A percentile compares a stretch with the other conserved stretches of the same genome.
phyloP scores from a whole-genome alignment of 2,888 invertebrate genomes.

The Actias luna region DNA sequence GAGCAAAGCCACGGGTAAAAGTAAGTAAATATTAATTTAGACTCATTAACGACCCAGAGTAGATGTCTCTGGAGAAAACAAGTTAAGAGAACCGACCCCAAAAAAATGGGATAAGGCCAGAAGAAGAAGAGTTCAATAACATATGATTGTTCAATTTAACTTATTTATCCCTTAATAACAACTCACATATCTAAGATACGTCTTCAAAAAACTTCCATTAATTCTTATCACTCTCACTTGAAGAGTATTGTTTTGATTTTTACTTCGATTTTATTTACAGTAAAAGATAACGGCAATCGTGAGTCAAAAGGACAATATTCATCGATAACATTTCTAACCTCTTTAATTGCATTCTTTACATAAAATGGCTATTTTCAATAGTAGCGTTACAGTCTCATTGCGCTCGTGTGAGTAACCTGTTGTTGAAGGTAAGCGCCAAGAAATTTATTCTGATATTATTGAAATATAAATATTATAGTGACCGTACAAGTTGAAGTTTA shows the following conservation, averaged over 20 bases:
- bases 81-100: too few relatives aligned
- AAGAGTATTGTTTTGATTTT: constrained; percentile 10
- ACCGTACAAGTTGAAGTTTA: too few relatives aligned
- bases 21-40: too few relatives aligned
- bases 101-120: too few relatives aligned
- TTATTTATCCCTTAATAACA: background rate
- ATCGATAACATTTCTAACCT: constrained; percentile 14
- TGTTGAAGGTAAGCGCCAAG: constrained; percentile 9
- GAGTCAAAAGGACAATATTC: constrained; percentile 14
- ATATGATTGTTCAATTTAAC: background rate
- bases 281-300: constrained; percentile 13
- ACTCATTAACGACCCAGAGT: too few relatives aligned
- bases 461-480: background rate
- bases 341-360: constrained; percentile 8
- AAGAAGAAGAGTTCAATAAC: too few relatives aligned
- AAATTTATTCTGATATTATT: background rate
- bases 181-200: background rate
- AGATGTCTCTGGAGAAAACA: too few relatives aligned
- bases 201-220: background rate
- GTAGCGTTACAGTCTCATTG: background rate
- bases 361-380: constrained; percentile 9
- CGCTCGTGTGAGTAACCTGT: background rate
- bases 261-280: constrained; percentile 9
- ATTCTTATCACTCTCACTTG: constrained; percentile 10
- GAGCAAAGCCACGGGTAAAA: too few relatives aligned